Percentiles rank a stretch among this genome's conserved stretches.
phyloP scores from a whole-genome alignment of 2,888 invertebrate genomes.

The Laspeyria flexula region DNA sequence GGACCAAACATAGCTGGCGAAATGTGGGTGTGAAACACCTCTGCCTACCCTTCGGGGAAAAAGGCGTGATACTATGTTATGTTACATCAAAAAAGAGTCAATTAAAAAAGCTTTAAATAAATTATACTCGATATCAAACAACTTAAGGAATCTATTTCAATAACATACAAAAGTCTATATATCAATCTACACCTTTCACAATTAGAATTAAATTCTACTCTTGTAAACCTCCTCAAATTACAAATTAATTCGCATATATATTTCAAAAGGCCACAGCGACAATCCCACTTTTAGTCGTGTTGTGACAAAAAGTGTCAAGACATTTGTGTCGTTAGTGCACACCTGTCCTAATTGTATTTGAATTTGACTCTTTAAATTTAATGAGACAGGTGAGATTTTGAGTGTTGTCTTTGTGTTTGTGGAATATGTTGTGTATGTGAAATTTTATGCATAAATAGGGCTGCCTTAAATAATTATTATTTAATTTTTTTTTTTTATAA shows the following conservation, averaged over 20 bases:
- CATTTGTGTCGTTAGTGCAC: conserved; percentile 21
- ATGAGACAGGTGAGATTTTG: conserved; percentile 38
- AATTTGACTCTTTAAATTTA: conserved; percentile 25
- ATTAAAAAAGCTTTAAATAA: too few species aligned
- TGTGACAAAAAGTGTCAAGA: conserved; percentile 33
- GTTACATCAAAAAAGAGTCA: too few species aligned
- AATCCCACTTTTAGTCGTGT: conserved; percentile 3
- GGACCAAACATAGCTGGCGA: too few species aligned
- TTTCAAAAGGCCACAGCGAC: conserved; percentile 5
- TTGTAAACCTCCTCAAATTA: not conserved
- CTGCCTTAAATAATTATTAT: too few species aligned
- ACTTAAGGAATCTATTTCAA: too few species aligned
- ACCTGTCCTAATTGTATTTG: conserved; percentile 41
- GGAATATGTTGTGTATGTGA: not conserved
- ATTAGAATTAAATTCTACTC: not conserved
- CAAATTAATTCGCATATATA: not conserved
- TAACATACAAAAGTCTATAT: too few species aligned
- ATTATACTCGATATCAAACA: too few species aligned
- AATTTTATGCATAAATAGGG: not conserved
- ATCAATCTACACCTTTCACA: too few species aligned
- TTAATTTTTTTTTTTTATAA: too few species aligned
- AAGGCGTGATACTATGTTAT: too few species aligned
- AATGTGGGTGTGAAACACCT: too few species aligned
- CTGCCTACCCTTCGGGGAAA: too few species aligned
- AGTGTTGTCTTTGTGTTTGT: conserved; percentile 20